A percentile compares a stretch with the other conserved stretches of the same genome.
These are phyloP conservation scores for Chelonoidis abingdonii DNA, from an alignment of 2,113 vertebrate species.

Conservation along the genomic window DNA sequence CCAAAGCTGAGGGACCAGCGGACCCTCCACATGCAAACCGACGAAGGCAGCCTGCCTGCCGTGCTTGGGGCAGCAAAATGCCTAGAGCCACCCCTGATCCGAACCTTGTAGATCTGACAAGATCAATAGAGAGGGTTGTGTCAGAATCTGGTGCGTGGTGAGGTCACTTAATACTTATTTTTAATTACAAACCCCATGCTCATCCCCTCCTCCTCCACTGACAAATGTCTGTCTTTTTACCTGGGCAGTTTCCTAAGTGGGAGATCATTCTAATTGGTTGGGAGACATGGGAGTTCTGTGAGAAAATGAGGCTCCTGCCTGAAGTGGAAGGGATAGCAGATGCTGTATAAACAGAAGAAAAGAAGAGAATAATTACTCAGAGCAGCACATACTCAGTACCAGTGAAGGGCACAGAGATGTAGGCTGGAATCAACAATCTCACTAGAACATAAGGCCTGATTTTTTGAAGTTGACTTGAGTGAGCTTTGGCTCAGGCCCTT, in stretches of 20 bases:
- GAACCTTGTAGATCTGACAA: not conserved
- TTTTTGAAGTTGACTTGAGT: not conserved
- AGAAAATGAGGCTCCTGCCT: not conserved
- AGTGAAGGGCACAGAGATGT: not conserved
- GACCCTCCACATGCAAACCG: too few relatives aligned
- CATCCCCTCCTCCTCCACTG: not conserved
- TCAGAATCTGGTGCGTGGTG: not conserved
- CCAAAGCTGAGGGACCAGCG: too few relatives aligned
- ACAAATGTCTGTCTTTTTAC: not conserved
- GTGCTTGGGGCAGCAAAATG: too few relatives aligned
- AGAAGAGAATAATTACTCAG: not conserved
- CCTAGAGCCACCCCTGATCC: too few relatives aligned
- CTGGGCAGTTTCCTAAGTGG: not conserved
- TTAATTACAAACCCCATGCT: not conserved
- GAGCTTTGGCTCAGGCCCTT: not conserved
- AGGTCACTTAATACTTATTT: not conserved
- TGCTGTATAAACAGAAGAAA: not conserved
- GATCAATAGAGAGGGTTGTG: not conserved
- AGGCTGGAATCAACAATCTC: not conserved
- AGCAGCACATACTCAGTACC: not conserved
- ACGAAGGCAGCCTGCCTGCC: too few relatives aligned
- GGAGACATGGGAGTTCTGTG: not conserved
- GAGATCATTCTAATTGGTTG: not conserved
- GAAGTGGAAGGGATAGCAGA: not conserved
- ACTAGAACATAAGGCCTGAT: fast-evolving